These are phyloP conservation scores for Eubucco bourcierii DNA, from an alignment of 2,113 vertebrate species.

Conservation along the genomic window DNA sequence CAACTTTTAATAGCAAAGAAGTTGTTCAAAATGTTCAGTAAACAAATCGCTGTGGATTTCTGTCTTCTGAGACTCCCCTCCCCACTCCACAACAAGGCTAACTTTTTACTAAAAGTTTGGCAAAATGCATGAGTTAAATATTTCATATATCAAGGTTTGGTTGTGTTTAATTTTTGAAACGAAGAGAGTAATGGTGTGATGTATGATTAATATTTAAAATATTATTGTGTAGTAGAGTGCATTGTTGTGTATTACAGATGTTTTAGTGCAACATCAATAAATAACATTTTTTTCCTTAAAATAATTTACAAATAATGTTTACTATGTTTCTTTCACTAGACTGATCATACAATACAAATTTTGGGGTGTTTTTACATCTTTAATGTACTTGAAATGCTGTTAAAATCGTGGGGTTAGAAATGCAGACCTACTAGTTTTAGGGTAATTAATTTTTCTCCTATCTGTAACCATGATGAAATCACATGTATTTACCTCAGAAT, in stretches of 20 bases:
- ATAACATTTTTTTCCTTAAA: conserved; percentile 19
- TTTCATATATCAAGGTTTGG: not conserved
- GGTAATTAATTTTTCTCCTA: not conserved
- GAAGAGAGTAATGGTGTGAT: not conserved
- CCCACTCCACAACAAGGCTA: not conserved
- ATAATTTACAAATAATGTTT: not conserved
- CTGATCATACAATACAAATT: not conserved
- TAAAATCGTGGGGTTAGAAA: not conserved
- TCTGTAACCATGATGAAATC: not conserved
- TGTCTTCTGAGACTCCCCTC: not conserved
- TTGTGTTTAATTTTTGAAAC: not conserved
- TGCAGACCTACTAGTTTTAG: not conserved
- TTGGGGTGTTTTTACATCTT: not conserved
- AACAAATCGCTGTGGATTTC: not conserved
- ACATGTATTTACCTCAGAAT: not conserved
- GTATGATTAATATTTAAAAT: not conserved
- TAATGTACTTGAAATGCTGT: not conserved
- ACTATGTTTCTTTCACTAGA: not conserved
- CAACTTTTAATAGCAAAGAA: not conserved
- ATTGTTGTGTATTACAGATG: not conserved
- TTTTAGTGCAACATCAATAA: conserved; percentile 37
- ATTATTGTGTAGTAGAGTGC: not conserved
- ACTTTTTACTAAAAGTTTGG: not conserved
- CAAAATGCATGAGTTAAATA: not conserved
- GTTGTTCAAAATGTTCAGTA: not conserved